Percentiles rank a stretch among this genome's conserved stretches.
Conservation (phyloP, 2,113 vertebrate genomes). For the Esox niger region DNA sequence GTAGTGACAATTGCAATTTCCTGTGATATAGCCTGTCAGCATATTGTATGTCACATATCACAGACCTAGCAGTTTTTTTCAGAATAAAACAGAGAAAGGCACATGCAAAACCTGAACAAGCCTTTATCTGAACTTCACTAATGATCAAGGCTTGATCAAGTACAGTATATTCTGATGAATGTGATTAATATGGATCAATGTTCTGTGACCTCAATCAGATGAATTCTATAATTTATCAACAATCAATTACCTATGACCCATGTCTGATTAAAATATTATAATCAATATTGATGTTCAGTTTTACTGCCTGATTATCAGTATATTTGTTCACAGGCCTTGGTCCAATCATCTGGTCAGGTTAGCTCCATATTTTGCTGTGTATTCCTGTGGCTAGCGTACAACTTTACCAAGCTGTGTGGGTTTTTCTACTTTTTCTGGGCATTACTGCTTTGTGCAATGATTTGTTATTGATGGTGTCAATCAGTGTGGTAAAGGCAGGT, state of each 20-base stretch:
- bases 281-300: too few species aligned
- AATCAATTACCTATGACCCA: not conserved
- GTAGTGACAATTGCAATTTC: too few species aligned
- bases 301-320: not conserved
- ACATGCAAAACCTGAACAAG: too few species aligned
- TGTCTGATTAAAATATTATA: not conserved
- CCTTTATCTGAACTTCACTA: too few species aligned
- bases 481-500: not conserved
- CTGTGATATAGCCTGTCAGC: too few species aligned
- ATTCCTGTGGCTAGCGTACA: not conserved
- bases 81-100: too few species aligned
- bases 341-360: not conserved
- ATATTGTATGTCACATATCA: too few species aligned
- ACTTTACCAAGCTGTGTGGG: not conserved
- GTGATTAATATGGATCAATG: not conserved
- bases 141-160: too few species aligned
- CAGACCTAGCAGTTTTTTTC: too few species aligned
- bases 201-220: not conserved
- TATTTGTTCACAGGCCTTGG: not conserved
- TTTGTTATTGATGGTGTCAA: not conserved
- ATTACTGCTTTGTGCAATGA: not conserved
- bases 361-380: too few species aligned
- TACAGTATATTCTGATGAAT: not conserved
- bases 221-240: too few species aligned
- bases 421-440: too few species aligned